Base-by-base conservation (phyloP, 2,888 invertebrate species). In the Eurytoma adleriae region DNA sequence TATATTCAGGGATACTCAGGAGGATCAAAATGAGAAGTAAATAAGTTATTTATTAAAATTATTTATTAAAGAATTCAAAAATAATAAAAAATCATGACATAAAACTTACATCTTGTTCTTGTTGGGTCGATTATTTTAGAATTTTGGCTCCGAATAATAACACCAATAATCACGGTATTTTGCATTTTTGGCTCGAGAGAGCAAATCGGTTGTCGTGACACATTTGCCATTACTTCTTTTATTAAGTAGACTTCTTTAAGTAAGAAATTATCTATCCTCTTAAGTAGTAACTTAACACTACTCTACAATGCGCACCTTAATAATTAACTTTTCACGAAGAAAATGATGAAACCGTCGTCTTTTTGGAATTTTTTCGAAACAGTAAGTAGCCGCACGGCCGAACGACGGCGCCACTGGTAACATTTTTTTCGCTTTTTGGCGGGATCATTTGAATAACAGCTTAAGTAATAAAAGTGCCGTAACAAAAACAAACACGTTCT, bases 101-200 rank as follows among this genome's bases (percentile, higher is more conserved):
- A 27, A 62, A 59, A 56, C 86, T 81, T 85, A 90, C 90, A 89
- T 82, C 81, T 87, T 14, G 85, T 81, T 62, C 84, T 85, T 1
- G 83, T 82, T 3, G 84, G 50, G 50, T 88, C 86, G 81, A 91
- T 88, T 16, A 83, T 85, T 85, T 85, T 88, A n/a, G 87, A 85
- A 79, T 89, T 89, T 27, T 82, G 82, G 74, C 88, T 89, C 59
- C 83, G 82, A 48, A 90, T 88, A 18, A 91, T 87, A 14, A 90
- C 82, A 4, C 91, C 91, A 27, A 91, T 85, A 0, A 90, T 78
- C 12, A 91, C 83, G 1, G 89, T 87, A 82, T 91, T 91, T 80
- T 89, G 89, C 66, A 83, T 84, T 66, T 88, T 85, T 1, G 86
- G 82, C 66, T 87, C 85, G 16, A 91, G 83, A 20, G 87, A 85